Evolutionary conservation across 2,888 invertebrate genomes (phyloP).

Genomic region (Gymnocheta viridis): DNA sequence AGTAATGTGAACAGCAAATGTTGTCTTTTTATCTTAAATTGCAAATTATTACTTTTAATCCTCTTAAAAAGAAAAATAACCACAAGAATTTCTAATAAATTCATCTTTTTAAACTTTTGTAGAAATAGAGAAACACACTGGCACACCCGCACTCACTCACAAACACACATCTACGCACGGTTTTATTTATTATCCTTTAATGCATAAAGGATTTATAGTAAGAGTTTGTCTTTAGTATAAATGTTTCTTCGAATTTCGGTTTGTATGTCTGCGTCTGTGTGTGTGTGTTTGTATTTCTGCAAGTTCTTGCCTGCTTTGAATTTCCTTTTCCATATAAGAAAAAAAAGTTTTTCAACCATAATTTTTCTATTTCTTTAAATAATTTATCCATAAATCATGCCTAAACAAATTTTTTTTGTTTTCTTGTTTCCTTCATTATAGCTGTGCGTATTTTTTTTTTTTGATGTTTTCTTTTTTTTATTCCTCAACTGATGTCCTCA

Average conservation of each 20-base stretch:
- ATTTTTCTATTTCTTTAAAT: constrained; percentile 68
- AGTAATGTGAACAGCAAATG: constrained; percentile 7
- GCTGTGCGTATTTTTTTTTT: constrained; percentile 17
- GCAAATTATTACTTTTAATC: constrained; percentile 55
- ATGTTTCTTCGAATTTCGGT: constrained; percentile 31
- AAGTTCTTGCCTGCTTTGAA: constrained; percentile 21
- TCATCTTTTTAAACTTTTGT: constrained; percentile 43
- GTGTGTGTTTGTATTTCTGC: neutral
- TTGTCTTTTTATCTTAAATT: constrained; percentile 45
- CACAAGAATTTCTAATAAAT: constrained; percentile 62
- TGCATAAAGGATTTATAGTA: constrained; percentile 61
- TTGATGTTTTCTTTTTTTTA: neutral
- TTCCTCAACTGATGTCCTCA: constrained; percentile 65
- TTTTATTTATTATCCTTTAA: constrained; percentile 61
- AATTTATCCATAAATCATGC: constrained; percentile 70
- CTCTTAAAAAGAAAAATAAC: constrained; percentile 37
- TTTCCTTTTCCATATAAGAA: constrained; percentile 31
- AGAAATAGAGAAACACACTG: constrained; percentile 1
- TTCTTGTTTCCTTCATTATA: constrained; percentile 20
- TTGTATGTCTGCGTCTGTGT: neutral
- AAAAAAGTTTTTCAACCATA: constrained; percentile 49
- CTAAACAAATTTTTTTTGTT: constrained; percentile 58
- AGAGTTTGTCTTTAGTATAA: constrained; percentile 27
- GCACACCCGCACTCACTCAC: neutral
- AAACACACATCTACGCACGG: constrained; percentile 20